These are phyloP conservation scores for Acronicta psi DNA, from an alignment of 2,888 invertebrate genomes.

Conservation along the genomic window DNA sequence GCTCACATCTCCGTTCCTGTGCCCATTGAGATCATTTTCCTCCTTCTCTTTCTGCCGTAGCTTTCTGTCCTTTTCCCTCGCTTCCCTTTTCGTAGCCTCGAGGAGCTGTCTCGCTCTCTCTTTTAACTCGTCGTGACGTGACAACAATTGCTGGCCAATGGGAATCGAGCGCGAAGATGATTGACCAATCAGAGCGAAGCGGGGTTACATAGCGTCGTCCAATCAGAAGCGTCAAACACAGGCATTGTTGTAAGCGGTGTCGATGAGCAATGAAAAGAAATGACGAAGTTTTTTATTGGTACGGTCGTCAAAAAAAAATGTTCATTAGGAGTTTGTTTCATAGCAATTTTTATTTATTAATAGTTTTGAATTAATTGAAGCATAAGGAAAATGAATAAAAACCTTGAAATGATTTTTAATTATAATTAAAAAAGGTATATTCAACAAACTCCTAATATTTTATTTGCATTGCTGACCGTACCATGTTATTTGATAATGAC, in stretches of 20 bases:
- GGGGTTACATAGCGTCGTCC: conserved; percentile 64
- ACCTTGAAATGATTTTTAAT: no score
- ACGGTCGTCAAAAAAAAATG: conserved; percentile 29
- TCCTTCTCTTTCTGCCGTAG: conserved; percentile 75
- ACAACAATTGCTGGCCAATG: conserved; percentile 91
- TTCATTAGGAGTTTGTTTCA: background rate
- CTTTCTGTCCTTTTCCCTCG: conserved; percentile 83
- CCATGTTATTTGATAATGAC: conserved; percentile 17
- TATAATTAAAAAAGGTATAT: background rate
- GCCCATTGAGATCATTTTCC: conserved; percentile 84
- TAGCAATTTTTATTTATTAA: no score
- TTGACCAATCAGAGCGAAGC: conserved; percentile 65
- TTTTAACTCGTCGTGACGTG: conserved; percentile 95
- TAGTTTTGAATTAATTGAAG: no score
- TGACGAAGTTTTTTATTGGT: conserved; percentile 55
- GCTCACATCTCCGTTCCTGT: conserved; percentile 78
- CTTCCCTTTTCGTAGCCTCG: conserved; percentile 93
- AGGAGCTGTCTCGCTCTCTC: conserved; percentile 95
- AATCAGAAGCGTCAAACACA: conserved; percentile 69
- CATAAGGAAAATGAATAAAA: no score
- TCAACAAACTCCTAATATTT: conserved; percentile 2
- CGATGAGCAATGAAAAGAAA: conserved; percentile 75
- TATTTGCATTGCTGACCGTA: conserved; percentile 39
- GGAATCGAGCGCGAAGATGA: conserved; percentile 56
- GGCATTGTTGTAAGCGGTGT: conserved; percentile 70